Percentiles rank a stretch among this genome's conserved stretches.
Evolutionary conservation across 2,797 vertebrate species (phyloP).

Genomic region (Gila robusta): DNA sequence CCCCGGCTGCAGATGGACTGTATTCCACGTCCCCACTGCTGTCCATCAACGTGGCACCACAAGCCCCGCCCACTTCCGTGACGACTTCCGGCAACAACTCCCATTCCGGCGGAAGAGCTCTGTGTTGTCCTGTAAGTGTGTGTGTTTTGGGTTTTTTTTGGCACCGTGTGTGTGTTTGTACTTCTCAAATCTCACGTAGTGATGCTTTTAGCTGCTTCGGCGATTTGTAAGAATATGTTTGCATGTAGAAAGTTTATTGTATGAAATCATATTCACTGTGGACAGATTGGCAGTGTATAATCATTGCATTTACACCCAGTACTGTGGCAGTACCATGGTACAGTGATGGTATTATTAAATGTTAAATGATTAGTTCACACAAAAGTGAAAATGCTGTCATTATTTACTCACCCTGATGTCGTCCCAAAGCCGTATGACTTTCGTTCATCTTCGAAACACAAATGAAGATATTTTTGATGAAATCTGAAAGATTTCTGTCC

Average conservation of each 20-base stretch:
- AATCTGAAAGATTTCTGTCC: too few species aligned
- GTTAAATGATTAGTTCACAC: too few species aligned
- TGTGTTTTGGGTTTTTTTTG: background rate
- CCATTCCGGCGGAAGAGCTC: background rate
- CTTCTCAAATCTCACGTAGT: background rate
- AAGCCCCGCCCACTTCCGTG: constrained; percentile 58
- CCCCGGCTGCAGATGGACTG: constrained; percentile 65
- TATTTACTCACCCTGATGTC: too few species aligned
- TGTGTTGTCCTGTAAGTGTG: background rate
- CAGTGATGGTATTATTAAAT: background rate
- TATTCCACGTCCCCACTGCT: constrained; percentile 83
- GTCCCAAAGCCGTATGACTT: too few species aligned
- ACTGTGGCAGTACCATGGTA: background rate
- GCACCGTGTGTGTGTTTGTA: background rate
- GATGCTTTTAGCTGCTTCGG: background rate
- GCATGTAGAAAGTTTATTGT: too few species aligned
- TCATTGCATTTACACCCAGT: background rate
- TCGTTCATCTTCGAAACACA: too few species aligned
- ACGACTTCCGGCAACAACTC: constrained; percentile 17
- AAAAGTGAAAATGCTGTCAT: too few species aligned
- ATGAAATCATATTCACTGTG: background rate
- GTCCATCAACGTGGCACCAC: constrained; percentile 87
- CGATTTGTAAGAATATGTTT: background rate
- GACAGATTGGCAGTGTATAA: background rate
- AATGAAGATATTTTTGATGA: too few species aligned